Base-by-base conservation (phyloP, 92 coral and sea anemone genomes). In the Ricordea florida region DNA sequence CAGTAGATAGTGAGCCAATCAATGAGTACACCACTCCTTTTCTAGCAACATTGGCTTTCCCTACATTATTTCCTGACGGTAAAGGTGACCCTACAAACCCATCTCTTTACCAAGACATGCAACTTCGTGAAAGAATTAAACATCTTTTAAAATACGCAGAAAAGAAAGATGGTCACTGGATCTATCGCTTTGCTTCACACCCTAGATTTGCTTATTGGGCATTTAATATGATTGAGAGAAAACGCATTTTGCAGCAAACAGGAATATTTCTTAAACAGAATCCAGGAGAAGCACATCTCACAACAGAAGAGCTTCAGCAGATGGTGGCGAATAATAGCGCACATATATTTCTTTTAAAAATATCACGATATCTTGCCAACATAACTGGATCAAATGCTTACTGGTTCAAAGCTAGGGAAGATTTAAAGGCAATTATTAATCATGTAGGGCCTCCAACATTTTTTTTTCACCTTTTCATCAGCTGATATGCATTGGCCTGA, bases 401-500 rank as follows among this genome's bases (percentile, higher is more conserved):
- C 57, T 90, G 96, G 96, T 38, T 28, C 53, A 90, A 82, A 47
- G 84, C 83, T 21, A 81, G 68, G 67, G 94, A 89, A 43, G 91
- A 90, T 16, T 73, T 90, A 47, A 86, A 82, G 47, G 88, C 92
- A 66, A 75, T 87, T 22, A 87, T 81, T 37, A 47, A 59, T 10
- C 80, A 76, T 76, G 87, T 43, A 62, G 88, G 88, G 21, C 69
- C 76, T 43, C 85, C 92, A 61, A 87, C 88, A 50, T 82, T 87
- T 23, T 87, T n/a, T 81, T 76, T 87, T 87, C 58, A 87, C 88
- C 22, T 87, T 75, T 53, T 81, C 85, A 16, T 72, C 89, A n/a
- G 93, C 93, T n/a, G 93, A 88, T 46, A 82, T 87, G 83, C 82
- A 86, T 74, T 86, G 82, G 91, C 87, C 91, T 31, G 91, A 74